These are phyloP conservation scores for Baccha elongata DNA, from an alignment of 2,888 invertebrate genomes.

Conservation along the genomic window DNA sequence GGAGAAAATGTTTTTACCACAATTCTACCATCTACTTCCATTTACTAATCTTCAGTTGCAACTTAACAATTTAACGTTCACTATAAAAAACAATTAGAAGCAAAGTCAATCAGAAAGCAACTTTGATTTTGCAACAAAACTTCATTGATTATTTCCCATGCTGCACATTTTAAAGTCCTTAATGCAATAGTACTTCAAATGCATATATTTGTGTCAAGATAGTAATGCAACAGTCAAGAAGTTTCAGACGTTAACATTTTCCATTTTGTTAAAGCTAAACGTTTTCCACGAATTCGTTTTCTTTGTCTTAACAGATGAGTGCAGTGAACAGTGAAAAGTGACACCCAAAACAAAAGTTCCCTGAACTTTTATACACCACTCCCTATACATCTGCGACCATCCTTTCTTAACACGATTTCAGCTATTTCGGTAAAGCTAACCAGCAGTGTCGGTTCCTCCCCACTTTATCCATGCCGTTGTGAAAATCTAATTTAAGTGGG, in stretches of 20 bases:
- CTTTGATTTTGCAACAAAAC: not conserved
- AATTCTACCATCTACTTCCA: too few relatives aligned
- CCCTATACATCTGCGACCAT: not conserved
- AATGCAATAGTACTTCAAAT: not conserved
- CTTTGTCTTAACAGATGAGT: conserved; percentile 15
- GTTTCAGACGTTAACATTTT: not conserved
- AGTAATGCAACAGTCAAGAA: not conserved
- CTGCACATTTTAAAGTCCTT: not conserved
- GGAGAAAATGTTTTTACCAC: too few relatives aligned
- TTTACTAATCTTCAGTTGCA: too few relatives aligned
- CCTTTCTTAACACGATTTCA: not conserved
- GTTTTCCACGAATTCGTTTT: not conserved
- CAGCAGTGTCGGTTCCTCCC: not conserved
- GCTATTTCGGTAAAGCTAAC: not conserved
- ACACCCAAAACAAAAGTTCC: conserved; percentile 3
- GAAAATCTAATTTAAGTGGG: conserved; percentile 37
- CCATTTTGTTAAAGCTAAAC: too few relatives aligned
- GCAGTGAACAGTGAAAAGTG: conserved; percentile 25
- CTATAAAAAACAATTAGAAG: not conserved
- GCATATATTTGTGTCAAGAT: not conserved
- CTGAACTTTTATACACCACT: not conserved
- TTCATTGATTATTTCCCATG: conserved; percentile 3
- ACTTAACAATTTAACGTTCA: not conserved
- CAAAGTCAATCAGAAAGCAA: conserved; percentile 1
- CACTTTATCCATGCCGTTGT: not conserved